Evolutionary conservation across 1,140 invertebrate genomes (phyloP).

Genomic region (Caenorhabditis elegans): DNA sequence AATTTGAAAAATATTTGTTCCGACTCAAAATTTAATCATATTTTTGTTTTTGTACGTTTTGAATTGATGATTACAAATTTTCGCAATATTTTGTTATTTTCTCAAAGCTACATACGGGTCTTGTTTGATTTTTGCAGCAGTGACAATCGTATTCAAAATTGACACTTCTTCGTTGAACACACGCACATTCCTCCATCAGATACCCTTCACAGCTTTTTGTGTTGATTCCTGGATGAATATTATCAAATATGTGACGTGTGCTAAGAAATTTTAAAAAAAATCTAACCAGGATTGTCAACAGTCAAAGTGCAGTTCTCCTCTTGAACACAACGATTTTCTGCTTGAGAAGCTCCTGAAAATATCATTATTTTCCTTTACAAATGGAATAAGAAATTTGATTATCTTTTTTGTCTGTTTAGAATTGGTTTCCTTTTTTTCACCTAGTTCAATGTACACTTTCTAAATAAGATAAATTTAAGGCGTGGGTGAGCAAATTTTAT

Average conservation of each 20-base stretch:
- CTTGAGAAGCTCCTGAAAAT: not conserved
- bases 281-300: not conserved
- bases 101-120: not conserved
- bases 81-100: too few relatives aligned
- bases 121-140: not conserved
- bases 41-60: too few relatives aligned
- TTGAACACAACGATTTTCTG: not conserved
- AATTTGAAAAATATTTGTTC: too few relatives aligned
- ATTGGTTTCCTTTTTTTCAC: not conserved
- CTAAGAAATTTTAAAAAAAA: not conserved
- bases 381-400: not conserved
- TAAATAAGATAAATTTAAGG: not conserved
- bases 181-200: not conserved
- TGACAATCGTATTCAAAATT: not conserved
- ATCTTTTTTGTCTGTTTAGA: not conserved
- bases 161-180: not conserved
- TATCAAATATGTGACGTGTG: too few relatives aligned
- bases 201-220: not conserved
- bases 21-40: too few relatives aligned
- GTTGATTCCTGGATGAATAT: not conserved
- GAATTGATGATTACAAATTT: too few relatives aligned
- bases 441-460: not conserved
- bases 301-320: slow-evolving; percentile 1
- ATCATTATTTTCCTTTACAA: not conserved
- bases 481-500: not conserved